phyloP scores from a whole-genome alignment of 1,140 invertebrate genomes.

The Drosophila kikkawai region DNA sequence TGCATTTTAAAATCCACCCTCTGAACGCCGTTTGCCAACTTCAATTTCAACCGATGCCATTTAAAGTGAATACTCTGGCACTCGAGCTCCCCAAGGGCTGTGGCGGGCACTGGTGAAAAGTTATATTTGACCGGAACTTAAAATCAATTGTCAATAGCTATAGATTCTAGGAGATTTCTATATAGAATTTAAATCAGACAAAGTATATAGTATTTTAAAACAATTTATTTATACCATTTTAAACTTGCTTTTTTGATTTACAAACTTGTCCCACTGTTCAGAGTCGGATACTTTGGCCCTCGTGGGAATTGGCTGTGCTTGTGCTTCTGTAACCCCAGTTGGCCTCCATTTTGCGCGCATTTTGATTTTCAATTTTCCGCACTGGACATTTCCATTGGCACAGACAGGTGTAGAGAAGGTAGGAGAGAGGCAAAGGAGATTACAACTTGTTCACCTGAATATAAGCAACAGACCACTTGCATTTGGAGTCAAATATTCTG shows the following conservation, averaged over 20 bases:
- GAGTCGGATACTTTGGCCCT: constrained; percentile 19
- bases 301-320: constrained; percentile 65
- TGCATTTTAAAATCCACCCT: constrained; percentile 82
- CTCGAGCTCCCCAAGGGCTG: constrained; percentile 10
- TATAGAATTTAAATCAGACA: neutral
- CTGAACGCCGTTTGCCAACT: constrained; percentile 77
- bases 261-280: constrained; percentile 41
- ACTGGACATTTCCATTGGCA: constrained; percentile 55
- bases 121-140: neutral
- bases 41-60: constrained; percentile 79
- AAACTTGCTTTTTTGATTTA: neutral
- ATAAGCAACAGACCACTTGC: constrained; percentile 26
- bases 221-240: neutral
- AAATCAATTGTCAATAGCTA: neutral
- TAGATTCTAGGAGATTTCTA: neutral
- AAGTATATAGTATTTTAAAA: neutral
- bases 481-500: constrained; percentile 22
- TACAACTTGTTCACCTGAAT: constrained; percentile 32
- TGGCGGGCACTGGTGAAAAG: constrained; percentile 22
- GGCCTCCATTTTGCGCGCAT: constrained; percentile 80
- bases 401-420: constrained; percentile 3
- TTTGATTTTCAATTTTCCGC: constrained; percentile 66
- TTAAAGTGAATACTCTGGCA: constrained; percentile 45
- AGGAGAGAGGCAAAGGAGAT: neutral
- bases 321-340: constrained; percentile 77